Conservation (phyloP, 2,113 vertebrate genomes). For the Thunnus maccoyii region DNA sequence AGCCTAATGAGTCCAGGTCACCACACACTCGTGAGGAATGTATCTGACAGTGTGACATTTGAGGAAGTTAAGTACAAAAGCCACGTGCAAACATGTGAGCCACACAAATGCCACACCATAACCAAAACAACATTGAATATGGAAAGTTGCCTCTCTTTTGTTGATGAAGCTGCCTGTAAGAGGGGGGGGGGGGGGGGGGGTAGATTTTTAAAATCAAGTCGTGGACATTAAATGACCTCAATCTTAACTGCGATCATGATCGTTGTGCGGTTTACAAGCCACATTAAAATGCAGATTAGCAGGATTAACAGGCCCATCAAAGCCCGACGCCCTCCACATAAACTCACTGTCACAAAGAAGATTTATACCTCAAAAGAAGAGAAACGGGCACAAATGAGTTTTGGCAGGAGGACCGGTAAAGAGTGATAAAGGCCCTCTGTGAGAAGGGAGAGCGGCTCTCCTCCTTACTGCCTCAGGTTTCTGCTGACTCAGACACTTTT, state of each 20-base stretch:
- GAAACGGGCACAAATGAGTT: slow-evolving; percentile 21
- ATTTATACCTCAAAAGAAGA: slow-evolving; percentile 37
- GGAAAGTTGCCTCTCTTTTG: slow-evolving; percentile 2
- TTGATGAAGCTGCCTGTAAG: neutral
- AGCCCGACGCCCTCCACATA: slow-evolving; percentile 5
- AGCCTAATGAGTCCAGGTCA: slow-evolving; percentile 32
- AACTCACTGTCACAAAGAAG: slow-evolving; percentile 35
- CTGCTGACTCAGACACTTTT: slow-evolving; percentile 81
- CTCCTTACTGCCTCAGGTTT: slow-evolving; percentile 69
- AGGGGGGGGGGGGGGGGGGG: neutral
- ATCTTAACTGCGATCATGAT: neutral
- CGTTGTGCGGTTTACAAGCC: slow-evolving; percentile 3
- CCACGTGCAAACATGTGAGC: slow-evolving; percentile 48
- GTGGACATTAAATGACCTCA: slow-evolving; percentile 17
- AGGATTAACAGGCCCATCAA: slow-evolving; percentile 22
- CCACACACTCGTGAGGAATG: slow-evolving; percentile 29
- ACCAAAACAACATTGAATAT: slow-evolving; percentile 5
- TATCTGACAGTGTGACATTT: slow-evolving; percentile 48
- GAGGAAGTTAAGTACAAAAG: slow-evolving; percentile 55
- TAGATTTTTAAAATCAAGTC: slow-evolving; percentile 1
- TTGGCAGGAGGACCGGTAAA: slow-evolving; percentile 37
- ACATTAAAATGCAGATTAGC: slow-evolving; percentile 41
- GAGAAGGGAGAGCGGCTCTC: slow-evolving; percentile 21
- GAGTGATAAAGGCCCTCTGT: slow-evolving; percentile 55
- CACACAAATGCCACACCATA: slow-evolving; percentile 9